Evolutionary conservation across 1,140 invertebrate genomes (phyloP).

Genomic region (Drosophila lini): DNA sequence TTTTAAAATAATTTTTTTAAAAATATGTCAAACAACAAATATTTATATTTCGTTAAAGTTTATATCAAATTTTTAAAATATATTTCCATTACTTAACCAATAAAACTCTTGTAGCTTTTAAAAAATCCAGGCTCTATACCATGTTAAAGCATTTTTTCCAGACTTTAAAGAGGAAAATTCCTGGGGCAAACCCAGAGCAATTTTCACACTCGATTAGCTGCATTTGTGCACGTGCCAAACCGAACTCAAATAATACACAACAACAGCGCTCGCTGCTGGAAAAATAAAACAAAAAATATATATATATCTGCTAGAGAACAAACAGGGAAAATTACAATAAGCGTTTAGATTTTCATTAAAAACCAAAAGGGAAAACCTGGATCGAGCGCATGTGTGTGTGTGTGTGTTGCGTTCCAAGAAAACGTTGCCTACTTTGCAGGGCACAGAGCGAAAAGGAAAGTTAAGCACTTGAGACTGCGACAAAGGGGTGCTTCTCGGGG

Average conservation of each 20-base stretch:
- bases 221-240: constrained; percentile 65
- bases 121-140: not conserved
- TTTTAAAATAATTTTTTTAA: too few relatives aligned
- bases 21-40: not conserved
- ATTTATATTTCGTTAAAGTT: not conserved
- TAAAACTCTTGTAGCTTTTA: not conserved
- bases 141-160: not conserved
- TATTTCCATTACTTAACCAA: not conserved
- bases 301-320: not conserved
- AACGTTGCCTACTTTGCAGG: constrained; percentile 72
- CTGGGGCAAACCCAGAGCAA: constrained; percentile 55
- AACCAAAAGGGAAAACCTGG: constrained; percentile 13
- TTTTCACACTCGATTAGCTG: constrained; percentile 80
- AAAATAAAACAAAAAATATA: constrained; percentile 27
- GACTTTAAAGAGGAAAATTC: constrained; percentile 33
- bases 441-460: constrained; percentile 66
- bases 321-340: constrained; percentile 67
- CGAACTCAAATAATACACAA: constrained; percentile 55
- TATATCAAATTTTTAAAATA: not conserved
- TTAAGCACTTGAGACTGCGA: constrained; percentile 66
- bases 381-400: not conserved
- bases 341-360: constrained; percentile 68
- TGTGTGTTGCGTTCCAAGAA: constrained; percentile 39
- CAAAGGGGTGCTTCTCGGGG: constrained; percentile 50
- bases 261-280: constrained; percentile 6